A percentile compares a stretch with the other conserved stretches of the same genome.
phyloP scores from a whole-genome alignment of 2,888 invertebrate species.

The Leucania comma region DNA sequence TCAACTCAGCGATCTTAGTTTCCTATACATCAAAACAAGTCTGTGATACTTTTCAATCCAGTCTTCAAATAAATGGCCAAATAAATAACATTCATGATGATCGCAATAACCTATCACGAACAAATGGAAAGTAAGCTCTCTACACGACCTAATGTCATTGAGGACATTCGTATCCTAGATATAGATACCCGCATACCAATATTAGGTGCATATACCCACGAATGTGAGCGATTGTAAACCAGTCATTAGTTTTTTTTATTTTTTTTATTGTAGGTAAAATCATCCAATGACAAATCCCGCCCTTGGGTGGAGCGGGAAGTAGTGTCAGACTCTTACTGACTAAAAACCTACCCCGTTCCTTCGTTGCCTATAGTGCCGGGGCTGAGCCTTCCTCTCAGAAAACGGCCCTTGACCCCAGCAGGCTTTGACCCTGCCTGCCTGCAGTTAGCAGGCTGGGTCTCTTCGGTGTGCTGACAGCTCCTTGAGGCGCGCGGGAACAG shows the following conservation, averaged over 20 bases:
- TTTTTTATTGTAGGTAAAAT: too few species aligned
- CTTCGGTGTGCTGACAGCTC: too few species aligned
- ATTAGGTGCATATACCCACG: not conserved
- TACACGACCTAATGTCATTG: slow-evolving; percentile 50
- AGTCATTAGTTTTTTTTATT: slow-evolving; percentile 1
- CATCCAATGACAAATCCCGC: too few species aligned
- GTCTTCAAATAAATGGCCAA: slow-evolving; percentile 6
- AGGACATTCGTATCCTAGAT: slow-evolving; percentile 22
- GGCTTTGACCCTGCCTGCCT: too few species aligned
- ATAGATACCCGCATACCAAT: not conserved
- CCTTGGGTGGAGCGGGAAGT: too few species aligned
- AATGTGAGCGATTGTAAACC: not conserved
- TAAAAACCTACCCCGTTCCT: too few species aligned
- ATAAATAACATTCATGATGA: slow-evolving; percentile 22
- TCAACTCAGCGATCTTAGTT: not conserved
- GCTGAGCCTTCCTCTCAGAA: too few species aligned
- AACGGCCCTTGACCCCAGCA: too few species aligned
- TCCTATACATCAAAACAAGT: not conserved
- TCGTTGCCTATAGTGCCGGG: too few species aligned
- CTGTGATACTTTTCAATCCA: slow-evolving; percentile 12
- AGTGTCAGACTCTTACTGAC: too few species aligned
- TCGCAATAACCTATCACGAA: slow-evolving; percentile 52
- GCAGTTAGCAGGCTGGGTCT: too few species aligned
- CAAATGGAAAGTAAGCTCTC: slow-evolving; percentile 51
- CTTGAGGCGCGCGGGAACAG: too few species aligned